Evolutionary conservation across 1,140 invertebrate genomes (phyloP).

Genomic region (Calycopis cecrops): DNA sequence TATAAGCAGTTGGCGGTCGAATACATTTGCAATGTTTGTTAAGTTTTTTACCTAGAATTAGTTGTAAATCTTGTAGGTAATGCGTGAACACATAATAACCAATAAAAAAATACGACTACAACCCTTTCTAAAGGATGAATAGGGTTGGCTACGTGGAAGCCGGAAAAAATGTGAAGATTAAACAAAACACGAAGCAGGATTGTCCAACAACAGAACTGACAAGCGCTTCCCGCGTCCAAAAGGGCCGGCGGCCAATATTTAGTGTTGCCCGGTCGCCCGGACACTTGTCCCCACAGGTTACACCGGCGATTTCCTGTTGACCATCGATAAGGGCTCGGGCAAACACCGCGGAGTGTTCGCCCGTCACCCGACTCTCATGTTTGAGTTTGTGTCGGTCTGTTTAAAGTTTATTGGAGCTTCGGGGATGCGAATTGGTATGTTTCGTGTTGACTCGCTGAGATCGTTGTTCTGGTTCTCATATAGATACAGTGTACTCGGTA

Average conservation of each 20-base stretch:
- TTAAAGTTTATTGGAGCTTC: too few relatives aligned
- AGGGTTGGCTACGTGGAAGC: neutral
- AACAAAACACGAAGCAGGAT: constrained; percentile 1
- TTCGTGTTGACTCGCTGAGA: too few relatives aligned
- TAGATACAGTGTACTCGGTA: too few relatives aligned
- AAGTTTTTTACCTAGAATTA: too few relatives aligned
- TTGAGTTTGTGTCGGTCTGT: neutral
- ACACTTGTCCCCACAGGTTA: constrained; percentile 34
- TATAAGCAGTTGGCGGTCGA: too few relatives aligned
- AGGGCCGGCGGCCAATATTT: constrained; percentile 42
- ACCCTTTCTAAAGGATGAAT: neutral
- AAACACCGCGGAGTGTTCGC: constrained; percentile 44
- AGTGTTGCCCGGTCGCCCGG: constrained; percentile 14
- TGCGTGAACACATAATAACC: too few relatives aligned
- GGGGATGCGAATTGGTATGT: too few relatives aligned
- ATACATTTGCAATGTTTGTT: too few relatives aligned
- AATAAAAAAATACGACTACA: too few relatives aligned
- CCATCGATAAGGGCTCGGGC: constrained; percentile 48
- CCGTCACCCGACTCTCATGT: constrained; percentile 23
- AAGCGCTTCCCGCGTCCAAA: constrained; percentile 39
- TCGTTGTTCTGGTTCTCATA: too few relatives aligned
- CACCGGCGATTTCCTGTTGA: constrained; percentile 57
- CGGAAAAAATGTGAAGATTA: neutral
- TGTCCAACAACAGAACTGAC: constrained; percentile 31
- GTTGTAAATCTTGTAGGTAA: too few relatives aligned